These are phyloP conservation scores for Corapipo altera DNA, from an alignment of 2,113 vertebrate species.

Conservation along the genomic window DNA sequence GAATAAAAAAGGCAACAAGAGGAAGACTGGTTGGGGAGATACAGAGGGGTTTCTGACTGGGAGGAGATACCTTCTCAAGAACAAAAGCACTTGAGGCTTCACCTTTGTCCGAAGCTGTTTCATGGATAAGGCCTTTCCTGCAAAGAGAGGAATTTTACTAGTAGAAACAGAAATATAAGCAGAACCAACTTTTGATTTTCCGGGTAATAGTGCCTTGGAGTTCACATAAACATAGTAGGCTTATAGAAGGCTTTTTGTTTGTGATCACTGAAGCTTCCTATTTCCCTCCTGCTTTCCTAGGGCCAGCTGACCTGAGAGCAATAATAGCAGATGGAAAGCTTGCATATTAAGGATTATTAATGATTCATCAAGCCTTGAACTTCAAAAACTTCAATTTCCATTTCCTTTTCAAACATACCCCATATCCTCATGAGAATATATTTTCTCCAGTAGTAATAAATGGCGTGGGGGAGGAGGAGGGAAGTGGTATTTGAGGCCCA, in stretches of 20 bases:
- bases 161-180: neutral
- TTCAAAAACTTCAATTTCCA: neutral
- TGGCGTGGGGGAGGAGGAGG: neutral
- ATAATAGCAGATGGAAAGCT: conserved; percentile 37
- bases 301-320: conserved; percentile 33
- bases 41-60: neutral
- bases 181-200: conserved; percentile 8
- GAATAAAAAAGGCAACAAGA: neutral
- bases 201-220: neutral
- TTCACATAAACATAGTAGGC: neutral
- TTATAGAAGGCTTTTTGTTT: conserved; percentile 49
- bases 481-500: neutral
- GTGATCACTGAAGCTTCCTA: conserved; percentile 13
- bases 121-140: neutral
- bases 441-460: neutral
- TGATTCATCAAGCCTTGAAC: neutral
- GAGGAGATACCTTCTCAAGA: neutral
- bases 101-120: neutral
- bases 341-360: neutral
- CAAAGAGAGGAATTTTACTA: neutral
- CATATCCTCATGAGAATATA: neutral
- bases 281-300: conserved; percentile 47
- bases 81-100: neutral
- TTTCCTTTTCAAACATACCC: conserved; percentile 3
- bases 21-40: neutral